Evolutionary conservation across 2,113 vertebrate genomes (phyloP), one percentile per base, ranked within the genome.

Genomic region (Machaerirhynchus nigripectus): DNA sequence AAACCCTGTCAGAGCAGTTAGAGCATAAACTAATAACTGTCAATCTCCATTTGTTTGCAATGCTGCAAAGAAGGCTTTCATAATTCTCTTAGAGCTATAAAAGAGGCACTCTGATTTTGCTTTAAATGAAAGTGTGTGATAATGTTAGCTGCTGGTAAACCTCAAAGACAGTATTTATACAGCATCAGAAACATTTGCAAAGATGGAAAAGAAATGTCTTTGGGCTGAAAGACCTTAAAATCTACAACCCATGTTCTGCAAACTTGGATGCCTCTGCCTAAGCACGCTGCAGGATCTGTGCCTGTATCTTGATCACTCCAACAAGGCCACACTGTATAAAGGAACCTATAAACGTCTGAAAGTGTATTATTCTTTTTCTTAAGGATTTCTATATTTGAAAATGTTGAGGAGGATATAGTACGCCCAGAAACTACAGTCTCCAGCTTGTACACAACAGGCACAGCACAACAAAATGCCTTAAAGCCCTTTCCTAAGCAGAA

Each of bases 21-120:
- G 82, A 77, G 89, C 82, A 69, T 77, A 59, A 88, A 42, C 85
- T 83, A 86, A 57, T 70, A 94, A 73, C 85, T 95, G 95, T 86
- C 95, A 70, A 90, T 96, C 95, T 80, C 90, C 71, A 90, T 94
- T 93, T 96, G 79, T 55, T 77, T 86, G 88, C 76, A 64, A 1
- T 11, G 59, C 75, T 44, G 60, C 2, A 2, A 83, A 73, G 53
- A 44, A 35, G 31, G 60, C 68, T 91, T 96, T 73, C 76, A 14
- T 64, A 86, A 71, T 91, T 91, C 70, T 90, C 95, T 59, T 6
- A 47, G 39, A 90, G 84, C 55, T 76, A 83, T 8, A 63, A 80
- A 83, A 40, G 44, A 67, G 64, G 68, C 22, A 2, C 64, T 90
- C 63, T 21, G 63, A 65, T 88, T 95, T 85, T 82, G 74, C 59